Percentiles rank a stretch among this genome's conserved stretches.
phyloP scores from a whole-genome alignment of 2,113 vertebrate genomes.

The Anolis carolinensis region DNA sequence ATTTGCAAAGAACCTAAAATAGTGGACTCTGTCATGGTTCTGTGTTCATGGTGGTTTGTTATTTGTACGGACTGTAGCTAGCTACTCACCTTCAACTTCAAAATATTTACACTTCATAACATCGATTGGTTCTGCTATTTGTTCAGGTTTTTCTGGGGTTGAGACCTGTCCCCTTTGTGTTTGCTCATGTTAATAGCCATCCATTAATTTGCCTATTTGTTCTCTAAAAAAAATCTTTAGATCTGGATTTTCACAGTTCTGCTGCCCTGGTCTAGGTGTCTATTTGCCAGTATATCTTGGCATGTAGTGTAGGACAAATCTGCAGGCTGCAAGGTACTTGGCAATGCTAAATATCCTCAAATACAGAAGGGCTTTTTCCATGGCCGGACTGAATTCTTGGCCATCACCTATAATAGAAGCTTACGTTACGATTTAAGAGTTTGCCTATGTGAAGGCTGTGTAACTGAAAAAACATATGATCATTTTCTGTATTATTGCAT shows the following conservation, averaged over 20 bases:
- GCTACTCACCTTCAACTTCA: too few relatives aligned
- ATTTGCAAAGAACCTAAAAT: not conserved
- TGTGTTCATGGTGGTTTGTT: too few relatives aligned
- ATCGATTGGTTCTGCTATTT: too few relatives aligned
- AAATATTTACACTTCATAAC: too few relatives aligned
- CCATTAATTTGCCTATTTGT: not conserved
- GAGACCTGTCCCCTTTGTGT: too few relatives aligned
- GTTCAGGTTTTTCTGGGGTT: too few relatives aligned
- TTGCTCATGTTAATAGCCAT: too few relatives aligned
- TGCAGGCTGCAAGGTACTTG: not conserved
- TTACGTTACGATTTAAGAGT: not conserved
- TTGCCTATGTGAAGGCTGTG: not conserved
- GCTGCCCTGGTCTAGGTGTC: too few relatives aligned
- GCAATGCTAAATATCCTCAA: not conserved
- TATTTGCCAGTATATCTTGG: not conserved
- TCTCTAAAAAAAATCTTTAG: not conserved
- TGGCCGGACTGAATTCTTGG: not conserved
- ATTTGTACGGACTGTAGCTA: too few relatives aligned
- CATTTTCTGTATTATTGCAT: not conserved
- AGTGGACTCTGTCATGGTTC: too few relatives aligned
- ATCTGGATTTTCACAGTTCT: not conserved
- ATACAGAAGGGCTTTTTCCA: not conserved
- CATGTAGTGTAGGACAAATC: not conserved
- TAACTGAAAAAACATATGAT: not conserved
- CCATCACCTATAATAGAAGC: not conserved